Percentiles rank a stretch among this genome's conserved stretches.
Conservation (phyloP, 2,113 vertebrate genomes). For the Aleadryas rufinucha region DNA sequence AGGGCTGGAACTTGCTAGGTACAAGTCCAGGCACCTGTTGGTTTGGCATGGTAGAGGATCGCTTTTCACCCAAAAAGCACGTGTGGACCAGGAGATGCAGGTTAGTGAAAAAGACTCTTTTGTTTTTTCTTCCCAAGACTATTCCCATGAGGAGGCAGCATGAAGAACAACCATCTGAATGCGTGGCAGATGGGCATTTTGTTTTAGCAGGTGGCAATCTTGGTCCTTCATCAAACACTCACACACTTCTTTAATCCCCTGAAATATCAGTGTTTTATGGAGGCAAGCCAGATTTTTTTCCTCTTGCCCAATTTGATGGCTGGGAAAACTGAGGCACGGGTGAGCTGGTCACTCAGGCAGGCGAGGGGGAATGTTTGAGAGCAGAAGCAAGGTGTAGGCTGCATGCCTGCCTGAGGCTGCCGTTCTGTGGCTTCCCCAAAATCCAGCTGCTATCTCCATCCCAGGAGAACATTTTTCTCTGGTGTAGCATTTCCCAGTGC, state of each 20-base stretch:
- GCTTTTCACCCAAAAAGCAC: not conserved
- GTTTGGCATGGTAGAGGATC: not conserved
- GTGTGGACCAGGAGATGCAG: accelerated
- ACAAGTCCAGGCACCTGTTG: not conserved
- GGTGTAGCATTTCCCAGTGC: not conserved
- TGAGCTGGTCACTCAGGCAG: accelerated
- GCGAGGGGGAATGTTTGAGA: not conserved
- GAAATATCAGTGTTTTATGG: not conserved
- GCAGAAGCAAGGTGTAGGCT: not conserved
- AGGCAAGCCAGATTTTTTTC: not conserved
- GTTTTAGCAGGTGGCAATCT: not conserved
- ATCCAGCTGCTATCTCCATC: not conserved
- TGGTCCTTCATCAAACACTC: not conserved
- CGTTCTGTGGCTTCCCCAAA: not conserved
- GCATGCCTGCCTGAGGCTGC: not conserved
- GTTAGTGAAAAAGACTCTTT: not conserved
- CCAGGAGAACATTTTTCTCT: not conserved
- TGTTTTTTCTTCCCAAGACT: not conserved
- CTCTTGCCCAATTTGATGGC: not conserved
- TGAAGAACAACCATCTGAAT: not conserved
- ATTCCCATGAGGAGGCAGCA: not conserved
- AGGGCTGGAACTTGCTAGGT: not conserved
- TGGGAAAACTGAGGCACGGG: not conserved
- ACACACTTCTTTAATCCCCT: not conserved
- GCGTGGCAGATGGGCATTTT: not conserved